A percentile compares a stretch with the other conserved stretches of the same genome.
Conservation (phyloP, 2,888 invertebrate species). For the Leptodirus hochenwartii region DNA sequence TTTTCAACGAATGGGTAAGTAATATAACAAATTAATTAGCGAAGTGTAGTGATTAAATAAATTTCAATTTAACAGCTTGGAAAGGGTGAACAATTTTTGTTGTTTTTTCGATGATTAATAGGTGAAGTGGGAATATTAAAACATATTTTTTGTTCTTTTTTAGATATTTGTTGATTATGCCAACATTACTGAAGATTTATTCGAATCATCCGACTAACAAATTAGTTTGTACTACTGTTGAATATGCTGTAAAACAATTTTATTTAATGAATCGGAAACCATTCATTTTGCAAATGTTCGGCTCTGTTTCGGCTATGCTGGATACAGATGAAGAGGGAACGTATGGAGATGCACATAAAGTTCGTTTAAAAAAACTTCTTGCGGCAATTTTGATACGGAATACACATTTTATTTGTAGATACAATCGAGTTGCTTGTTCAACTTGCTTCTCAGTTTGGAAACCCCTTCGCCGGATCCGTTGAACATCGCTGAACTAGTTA, state of each 20-base stretch:
- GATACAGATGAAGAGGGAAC: constrained; percentile 79
- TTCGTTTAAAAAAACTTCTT: constrained; percentile 22
- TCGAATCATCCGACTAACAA: constrained; percentile 96
- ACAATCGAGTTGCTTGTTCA: constrained; percentile 81
- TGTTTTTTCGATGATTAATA: too few species aligned
- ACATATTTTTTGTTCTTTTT: constrained; percentile 13
- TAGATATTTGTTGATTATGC: constrained; percentile 92
- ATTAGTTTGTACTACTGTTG: constrained; percentile 84
- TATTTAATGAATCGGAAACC: constrained; percentile 96
- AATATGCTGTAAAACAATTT: constrained; percentile 97
- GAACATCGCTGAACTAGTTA: constrained; percentile 80
- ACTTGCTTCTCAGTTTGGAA: constrained; percentile 77
- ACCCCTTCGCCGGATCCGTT: constrained; percentile 88
- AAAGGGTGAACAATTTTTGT: too few species aligned
- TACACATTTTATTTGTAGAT: constrained; percentile 32
- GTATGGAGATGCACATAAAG: constrained; percentile 84
- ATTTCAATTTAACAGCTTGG: too few species aligned
- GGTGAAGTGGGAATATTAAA: too few species aligned
- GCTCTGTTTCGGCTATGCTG: constrained; percentile 89
- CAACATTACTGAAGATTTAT: constrained; percentile 89
- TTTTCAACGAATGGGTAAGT: constrained; percentile 87
- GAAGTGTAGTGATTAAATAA: too few species aligned
- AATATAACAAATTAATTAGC: constrained; percentile 8
- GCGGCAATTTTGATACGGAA: background rate
- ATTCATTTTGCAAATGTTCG: constrained; percentile 98